Conservation (phyloP, 2,888 invertebrate genomes). For the Hirtodrosophila cameraria region DNA sequence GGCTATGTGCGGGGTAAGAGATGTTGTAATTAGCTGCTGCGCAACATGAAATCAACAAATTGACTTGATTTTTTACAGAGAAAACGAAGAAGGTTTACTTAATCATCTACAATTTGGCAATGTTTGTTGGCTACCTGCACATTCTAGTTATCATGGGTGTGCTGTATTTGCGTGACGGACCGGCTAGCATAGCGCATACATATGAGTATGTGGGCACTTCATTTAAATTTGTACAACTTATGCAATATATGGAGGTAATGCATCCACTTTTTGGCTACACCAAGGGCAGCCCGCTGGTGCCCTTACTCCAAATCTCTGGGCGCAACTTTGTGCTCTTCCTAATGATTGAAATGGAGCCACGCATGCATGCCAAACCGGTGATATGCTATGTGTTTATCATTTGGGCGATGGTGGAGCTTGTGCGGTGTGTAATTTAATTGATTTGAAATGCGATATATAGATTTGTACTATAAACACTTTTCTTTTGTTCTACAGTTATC, state of each 20-base stretch:
- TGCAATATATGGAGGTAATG: conserved; percentile 94
- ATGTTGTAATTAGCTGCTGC: background rate
- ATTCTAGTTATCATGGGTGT: conserved; percentile 89
- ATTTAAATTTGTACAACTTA: conserved; percentile 91
- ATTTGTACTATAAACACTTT: background rate
- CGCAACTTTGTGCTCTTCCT: conserved; percentile 91
- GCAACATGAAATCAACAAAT: background rate
- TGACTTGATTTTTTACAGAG: conserved; percentile 85
- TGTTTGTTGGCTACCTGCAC: conserved; percentile 93
- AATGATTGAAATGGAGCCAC: conserved; percentile 92
- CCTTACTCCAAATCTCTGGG: conserved; percentile 92
- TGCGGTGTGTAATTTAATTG: conserved; percentile 86
- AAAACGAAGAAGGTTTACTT: conserved; percentile 93
- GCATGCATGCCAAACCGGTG: conserved; percentile 94
- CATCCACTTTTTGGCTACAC: conserved; percentile 96
- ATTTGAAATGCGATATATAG: background rate
- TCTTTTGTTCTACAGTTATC: conserved; percentile 88
- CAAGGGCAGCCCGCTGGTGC: conserved; percentile 89
- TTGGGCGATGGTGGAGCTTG: conserved; percentile 93
- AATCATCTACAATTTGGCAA: conserved; percentile 94
- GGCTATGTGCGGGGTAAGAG: conserved; percentile 90
- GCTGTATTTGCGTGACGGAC: conserved; percentile 90
- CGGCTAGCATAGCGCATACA: conserved; percentile 88
- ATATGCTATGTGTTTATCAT: conserved; percentile 94
- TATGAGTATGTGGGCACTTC: conserved; percentile 90